These are phyloP conservation scores for Phyto melanocephala DNA, from an alignment of 2,888 invertebrate species.

Conservation along the genomic window DNA sequence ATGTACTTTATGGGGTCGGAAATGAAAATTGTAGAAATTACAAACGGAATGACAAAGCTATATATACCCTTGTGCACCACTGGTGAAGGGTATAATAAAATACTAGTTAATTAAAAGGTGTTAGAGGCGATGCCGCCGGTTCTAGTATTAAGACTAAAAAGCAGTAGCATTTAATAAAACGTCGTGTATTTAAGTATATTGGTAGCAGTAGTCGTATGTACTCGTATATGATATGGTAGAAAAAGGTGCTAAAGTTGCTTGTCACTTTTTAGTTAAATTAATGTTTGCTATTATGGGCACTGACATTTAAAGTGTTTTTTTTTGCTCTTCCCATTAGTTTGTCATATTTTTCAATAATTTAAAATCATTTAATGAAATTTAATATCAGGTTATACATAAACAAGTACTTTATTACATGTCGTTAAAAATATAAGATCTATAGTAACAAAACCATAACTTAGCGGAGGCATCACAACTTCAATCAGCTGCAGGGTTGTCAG, in stretches of 20 bases:
- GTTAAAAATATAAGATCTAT: neutral
- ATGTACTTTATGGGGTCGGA: too few relatives aligned
- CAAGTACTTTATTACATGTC: constrained; percentile 28
- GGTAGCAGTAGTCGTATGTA: neutral
- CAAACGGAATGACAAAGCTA: too few relatives aligned
- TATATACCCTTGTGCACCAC: too few relatives aligned
- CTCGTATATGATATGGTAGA: neutral
- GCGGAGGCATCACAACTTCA: neutral
- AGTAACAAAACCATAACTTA: too few relatives aligned
- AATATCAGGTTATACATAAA: neutral
- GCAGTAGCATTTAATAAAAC: too few relatives aligned
- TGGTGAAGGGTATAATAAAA: too few relatives aligned
- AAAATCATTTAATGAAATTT: constrained; percentile 17
- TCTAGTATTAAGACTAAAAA: too few relatives aligned
- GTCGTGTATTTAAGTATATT: too few relatives aligned
- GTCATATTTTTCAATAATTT: neutral
- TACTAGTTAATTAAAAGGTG: too few relatives aligned
- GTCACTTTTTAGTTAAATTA: neutral
- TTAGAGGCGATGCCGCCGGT: too few relatives aligned
- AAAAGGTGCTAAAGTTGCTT: neutral
- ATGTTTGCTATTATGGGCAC: neutral
- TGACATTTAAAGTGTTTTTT: neutral
- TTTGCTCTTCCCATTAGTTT: neutral
- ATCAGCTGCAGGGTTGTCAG: neutral
- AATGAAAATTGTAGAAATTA: too few relatives aligned